Evolutionary conservation across 2,888 invertebrate genomes (phyloP).

Genomic region (Argynnis bischoffii): DNA sequence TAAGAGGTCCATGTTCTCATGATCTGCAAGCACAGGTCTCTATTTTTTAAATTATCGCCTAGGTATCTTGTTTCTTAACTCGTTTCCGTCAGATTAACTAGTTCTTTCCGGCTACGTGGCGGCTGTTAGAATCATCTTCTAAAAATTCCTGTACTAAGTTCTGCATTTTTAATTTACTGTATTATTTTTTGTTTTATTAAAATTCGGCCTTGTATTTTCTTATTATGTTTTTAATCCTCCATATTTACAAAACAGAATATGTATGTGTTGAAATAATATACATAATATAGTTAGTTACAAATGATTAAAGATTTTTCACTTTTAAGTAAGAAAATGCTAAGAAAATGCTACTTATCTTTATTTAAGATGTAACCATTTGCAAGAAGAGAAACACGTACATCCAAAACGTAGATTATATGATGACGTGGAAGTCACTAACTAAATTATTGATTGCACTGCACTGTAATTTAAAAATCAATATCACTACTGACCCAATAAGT

Average conservation of each 20-base stretch:
- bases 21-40: slow-evolving; percentile 45
- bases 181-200: not conserved
- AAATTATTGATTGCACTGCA: slow-evolving; percentile 30
- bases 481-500: slow-evolving; percentile 23
- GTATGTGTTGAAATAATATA: too few relatives aligned
- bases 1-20: slow-evolving; percentile 37
- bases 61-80: slow-evolving; percentile 43
- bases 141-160: slow-evolving; percentile 26
- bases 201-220: not conserved
- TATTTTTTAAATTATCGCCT: slow-evolving; percentile 39
- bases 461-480: slow-evolving; percentile 30
- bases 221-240: slow-evolving; percentile 24
- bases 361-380: too few relatives aligned
- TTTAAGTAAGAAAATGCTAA: too few relatives aligned
- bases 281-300: too few relatives aligned
- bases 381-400: too few relatives aligned
- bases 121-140: slow-evolving; percentile 43
- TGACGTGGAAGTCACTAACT: slow-evolving; percentile 22
- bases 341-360: too few relatives aligned
- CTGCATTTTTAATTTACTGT: not conserved
- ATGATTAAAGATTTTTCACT: too few relatives aligned
- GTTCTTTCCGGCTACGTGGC: slow-evolving; percentile 43
- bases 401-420: too few relatives aligned
- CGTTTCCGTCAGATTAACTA: slow-evolving; percentile 33
- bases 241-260: slow-evolving; percentile 16